Percentiles rank a stretch among this genome's conserved stretches.
Evolutionary conservation across 2,888 invertebrate genomes (phyloP).

Genomic region (Onthophagus sagittarius): DNA sequence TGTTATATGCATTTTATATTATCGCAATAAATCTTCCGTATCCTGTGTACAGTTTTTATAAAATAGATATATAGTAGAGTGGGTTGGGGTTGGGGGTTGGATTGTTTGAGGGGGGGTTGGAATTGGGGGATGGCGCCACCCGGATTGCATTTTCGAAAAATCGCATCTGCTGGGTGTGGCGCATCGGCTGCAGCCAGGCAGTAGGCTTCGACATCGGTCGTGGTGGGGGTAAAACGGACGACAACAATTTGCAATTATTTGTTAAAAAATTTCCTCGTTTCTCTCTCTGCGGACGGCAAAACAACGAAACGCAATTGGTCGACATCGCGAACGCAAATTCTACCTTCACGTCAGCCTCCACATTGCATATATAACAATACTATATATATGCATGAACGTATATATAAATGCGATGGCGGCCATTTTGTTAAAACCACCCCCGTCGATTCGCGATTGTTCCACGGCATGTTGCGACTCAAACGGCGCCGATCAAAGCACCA

Average conservation of each 20-base stretch:
- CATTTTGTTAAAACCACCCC: constrained; percentile 26
- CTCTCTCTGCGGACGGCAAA: constrained; percentile 6
- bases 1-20: constrained; percentile 5
- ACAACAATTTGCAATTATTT: constrained; percentile 31
- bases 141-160: neutral
- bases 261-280: constrained; percentile 24
- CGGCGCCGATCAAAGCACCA: too few species aligned
- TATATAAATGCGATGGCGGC: constrained; percentile 32
- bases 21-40: neutral
- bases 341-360: neutral
- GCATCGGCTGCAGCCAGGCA: neutral
- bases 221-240: neutral
- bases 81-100: neutral
- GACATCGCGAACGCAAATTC: neutral
- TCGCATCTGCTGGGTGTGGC: constrained; percentile 10
- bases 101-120: neutral
- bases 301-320: constrained; percentile 20
- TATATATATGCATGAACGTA: constrained; percentile 17
- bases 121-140: neutral
- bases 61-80: too few species aligned
- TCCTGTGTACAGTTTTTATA: too few species aligned
- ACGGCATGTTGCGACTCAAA: too few species aligned
- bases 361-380: too few species aligned
- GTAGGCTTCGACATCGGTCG: neutral
- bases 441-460: too few species aligned